Evolutionary conservation across 1,140 invertebrate species (phyloP), one percentile per base, ranked within the genome.

Genomic region (Nasonia giraulti): DNA sequence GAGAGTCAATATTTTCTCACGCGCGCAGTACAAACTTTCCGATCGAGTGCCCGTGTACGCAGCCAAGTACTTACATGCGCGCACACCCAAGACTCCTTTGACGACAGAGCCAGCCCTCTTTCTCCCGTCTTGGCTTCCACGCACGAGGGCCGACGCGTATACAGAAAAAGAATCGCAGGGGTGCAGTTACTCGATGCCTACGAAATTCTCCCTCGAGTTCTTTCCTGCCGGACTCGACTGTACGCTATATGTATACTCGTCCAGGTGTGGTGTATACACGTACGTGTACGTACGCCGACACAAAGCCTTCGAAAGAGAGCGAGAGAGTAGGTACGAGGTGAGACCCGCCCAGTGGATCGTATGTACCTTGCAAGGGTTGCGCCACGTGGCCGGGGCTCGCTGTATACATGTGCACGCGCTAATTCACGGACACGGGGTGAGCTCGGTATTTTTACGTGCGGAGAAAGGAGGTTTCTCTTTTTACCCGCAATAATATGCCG

Each of bases 1-100:
- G 33, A 84, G 83, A 84, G 83, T 84, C 83, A 84, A 84, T 84
- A 84, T 84, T 84, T 84, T 84, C 83, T 76, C 83, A 84, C 83
- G 83, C 76, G 68, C 82, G 66, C 37, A 62, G 12, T 44, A 33
- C 17, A 31, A 62, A 47, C 68, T 55, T 69, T 75, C 80, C 17
- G 31, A 55, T 82, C 79, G 68, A 71, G 31, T 40, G 66, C 78
- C 5, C n/a, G 17, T 55, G 17, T 62, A 62, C 14, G 50, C 20
- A 62, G 4, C 27, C 27, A 62, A 20, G 17, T 62, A 20, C 55
- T 62, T n/a, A 44, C 55, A 62, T 62, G 20, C 55, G 55, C 55
- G 20, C 47, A 50, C 47, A 50, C 47, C 47, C 47, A 62, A 62
- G 55, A 62, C 55, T 62, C 55, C 55, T 62, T 62, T 62, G 20